Evolutionary conservation across 2,888 invertebrate species (phyloP), one percentile per base, ranked within the genome.

Genomic region (Drosophila kokeensis): DNA sequence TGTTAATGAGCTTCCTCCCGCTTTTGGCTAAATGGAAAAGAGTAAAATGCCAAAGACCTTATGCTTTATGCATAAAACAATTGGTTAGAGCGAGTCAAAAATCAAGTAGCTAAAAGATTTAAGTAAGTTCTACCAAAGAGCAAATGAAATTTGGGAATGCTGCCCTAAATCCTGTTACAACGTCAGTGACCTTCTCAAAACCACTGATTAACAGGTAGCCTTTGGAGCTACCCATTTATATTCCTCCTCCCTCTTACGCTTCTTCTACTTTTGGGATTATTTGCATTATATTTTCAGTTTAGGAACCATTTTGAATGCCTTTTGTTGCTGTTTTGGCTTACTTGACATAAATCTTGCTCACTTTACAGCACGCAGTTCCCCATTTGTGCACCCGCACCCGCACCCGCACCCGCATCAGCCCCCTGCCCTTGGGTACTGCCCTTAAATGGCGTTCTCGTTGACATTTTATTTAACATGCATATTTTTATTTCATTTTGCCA

Each of bases 301-400:
- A 65, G 68, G 59, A 60, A 60, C 48, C 71, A 87, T 72, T 67
- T 73, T 66, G 80, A 82, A 81, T 79, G 80, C 59, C 78, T 79
- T 79, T 79, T 79, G 78, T 72, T 69, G 80, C 64, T 69, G 82
- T 82, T 82, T 87, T 81, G 73, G 79, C 75, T 88, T 82, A 73
- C 84, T 82, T 76, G 73, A 86, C 87, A 86, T 89, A 89, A 89
- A 86, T 89, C 85, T 84, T 80, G 85, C 76, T 87, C 87, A 82
- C 69, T 85, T 89, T 89, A 69, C 83, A 74, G 61, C 83, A 67
- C 73, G 74, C 74, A 58, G 21, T 2, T 24, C 18, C 32, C 2
- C 38, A 11, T 13, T 5, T 13, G 10, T 34, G 13, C 53, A 34
- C 27, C 52, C 36, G n/a, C 18, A 18, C n/a, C 11, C 29, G 13